These are phyloP conservation scores for Fabriciana adippe DNA, from an alignment of 2,888 invertebrate species.

Conservation along the genomic window DNA sequence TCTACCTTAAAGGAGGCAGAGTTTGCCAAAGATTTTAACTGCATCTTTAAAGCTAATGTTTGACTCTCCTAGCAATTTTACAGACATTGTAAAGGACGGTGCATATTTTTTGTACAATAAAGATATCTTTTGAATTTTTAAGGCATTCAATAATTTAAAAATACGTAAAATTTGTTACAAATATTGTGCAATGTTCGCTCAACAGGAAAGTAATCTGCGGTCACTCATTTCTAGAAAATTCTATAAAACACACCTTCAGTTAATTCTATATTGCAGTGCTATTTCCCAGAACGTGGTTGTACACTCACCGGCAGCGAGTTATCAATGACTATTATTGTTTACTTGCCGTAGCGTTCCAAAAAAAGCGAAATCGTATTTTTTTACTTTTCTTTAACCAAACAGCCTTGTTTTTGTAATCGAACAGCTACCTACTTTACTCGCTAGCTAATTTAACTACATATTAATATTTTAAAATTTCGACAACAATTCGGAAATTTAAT, in stretches of 20 bases:
- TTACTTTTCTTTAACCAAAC: constrained; percentile 11
- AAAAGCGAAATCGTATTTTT: constrained; percentile 26
- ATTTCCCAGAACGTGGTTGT: constrained; percentile 52
- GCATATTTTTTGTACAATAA: too few relatives aligned
- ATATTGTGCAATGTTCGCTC: constrained; percentile 35
- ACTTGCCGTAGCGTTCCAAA: constrained; percentile 42
- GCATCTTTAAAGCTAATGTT: not conserved
- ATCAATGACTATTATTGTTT: constrained; percentile 61
- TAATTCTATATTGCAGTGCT: constrained; percentile 44
- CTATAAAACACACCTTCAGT: constrained; percentile 42
- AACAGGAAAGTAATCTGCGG: constrained; percentile 28
- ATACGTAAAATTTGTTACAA: constrained; percentile 31
- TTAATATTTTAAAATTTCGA: not conserved
- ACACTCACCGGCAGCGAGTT: constrained; percentile 51
- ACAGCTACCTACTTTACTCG: constrained; percentile 6
- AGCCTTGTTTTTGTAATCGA: constrained; percentile 14
- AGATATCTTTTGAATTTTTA: too few relatives aligned
- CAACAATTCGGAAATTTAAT: too few relatives aligned
- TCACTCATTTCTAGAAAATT: constrained; percentile 40
- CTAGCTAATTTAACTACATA: constrained; percentile 10
- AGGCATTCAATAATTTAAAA: too few relatives aligned
- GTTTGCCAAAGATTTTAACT: not conserved
- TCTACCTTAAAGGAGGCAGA: not conserved
- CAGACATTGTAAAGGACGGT: not conserved
- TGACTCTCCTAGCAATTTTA: not conserved